Conservation (phyloP, 2,113 vertebrate species). For the Atlantisia rogersi region DNA sequence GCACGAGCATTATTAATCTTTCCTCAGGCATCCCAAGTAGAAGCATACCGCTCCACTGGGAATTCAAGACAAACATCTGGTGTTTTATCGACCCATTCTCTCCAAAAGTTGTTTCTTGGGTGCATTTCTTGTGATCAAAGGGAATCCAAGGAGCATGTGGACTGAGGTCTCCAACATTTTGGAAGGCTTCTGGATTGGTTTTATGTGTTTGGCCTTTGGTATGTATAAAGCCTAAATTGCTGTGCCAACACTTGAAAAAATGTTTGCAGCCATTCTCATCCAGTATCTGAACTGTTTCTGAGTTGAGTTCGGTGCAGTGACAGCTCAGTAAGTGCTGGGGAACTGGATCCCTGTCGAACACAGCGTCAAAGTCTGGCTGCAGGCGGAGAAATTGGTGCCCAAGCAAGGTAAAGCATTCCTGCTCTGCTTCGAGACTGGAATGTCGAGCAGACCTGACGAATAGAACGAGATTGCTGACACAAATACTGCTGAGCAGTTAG, state of each 20-base stretch:
- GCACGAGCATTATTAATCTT: neutral
- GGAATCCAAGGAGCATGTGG: neutral
- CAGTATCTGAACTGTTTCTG: neutral
- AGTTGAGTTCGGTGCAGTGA: neutral
- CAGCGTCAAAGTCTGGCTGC: neutral
- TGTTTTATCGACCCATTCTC: neutral
- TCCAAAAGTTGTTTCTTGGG: neutral
- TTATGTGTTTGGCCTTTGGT: neutral
- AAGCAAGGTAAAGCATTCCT: neutral
- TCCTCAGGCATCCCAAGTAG: neutral
- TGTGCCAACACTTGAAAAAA: neutral
- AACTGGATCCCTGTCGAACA: accelerated
- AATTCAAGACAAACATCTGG: accelerated
- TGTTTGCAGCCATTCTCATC: neutral
- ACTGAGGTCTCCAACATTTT: neutral
- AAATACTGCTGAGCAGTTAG: neutral
- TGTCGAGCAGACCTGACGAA: neutral
- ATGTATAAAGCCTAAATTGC: neutral
- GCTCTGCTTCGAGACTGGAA: neutral
- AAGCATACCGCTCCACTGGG: neutral
- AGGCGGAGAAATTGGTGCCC: accelerated
- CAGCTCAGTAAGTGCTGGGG: neutral
- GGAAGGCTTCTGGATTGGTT: neutral
- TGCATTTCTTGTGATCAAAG: accelerated
- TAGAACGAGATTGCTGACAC: neutral